These are phyloP conservation scores for Eugnorisma glareosa DNA, from an alignment of 2,888 invertebrate genomes.

Conservation along the genomic window DNA sequence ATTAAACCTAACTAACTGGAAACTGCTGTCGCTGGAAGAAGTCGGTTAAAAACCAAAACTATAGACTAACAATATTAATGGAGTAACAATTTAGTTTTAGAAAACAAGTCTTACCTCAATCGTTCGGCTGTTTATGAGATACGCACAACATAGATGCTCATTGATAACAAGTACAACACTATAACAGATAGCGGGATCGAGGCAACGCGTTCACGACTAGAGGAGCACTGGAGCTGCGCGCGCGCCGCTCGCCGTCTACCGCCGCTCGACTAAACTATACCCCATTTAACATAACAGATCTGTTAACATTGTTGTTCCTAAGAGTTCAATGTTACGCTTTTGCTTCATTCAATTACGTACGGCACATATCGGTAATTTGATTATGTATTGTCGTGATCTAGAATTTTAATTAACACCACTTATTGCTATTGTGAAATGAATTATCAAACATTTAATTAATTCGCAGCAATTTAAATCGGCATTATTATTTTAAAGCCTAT, in stretches of 20 bases:
- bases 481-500: not conserved
- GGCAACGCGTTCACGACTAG: constrained; percentile 72
- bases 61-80: not conserved
- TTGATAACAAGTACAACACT: constrained; percentile 63
- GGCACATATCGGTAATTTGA: constrained; percentile 48
- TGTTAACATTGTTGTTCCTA: constrained; percentile 57
- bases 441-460: not conserved
- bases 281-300: constrained; percentile 60
- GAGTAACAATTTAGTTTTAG: not conserved
- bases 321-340: constrained; percentile 69
- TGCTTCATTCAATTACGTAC: constrained; percentile 50
- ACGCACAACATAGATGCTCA: constrained; percentile 65
- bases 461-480: too few relatives aligned
- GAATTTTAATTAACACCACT: constrained; percentile 24
- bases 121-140: constrained; percentile 60
- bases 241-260: constrained; percentile 57
- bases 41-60: not conserved
- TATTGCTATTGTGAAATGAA: not conserved
- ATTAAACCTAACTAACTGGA: constrained; percentile 18
- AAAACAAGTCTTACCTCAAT: constrained; percentile 69
- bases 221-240: constrained; percentile 66
- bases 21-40: constrained; percentile 1
- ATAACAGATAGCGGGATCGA: constrained; percentile 59
- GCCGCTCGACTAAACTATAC: constrained; percentile 54
- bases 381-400: constrained; percentile 34